phyloP scores from a whole-genome alignment of 2,888 invertebrate genomes.

The Esperia sulphurella region DNA sequence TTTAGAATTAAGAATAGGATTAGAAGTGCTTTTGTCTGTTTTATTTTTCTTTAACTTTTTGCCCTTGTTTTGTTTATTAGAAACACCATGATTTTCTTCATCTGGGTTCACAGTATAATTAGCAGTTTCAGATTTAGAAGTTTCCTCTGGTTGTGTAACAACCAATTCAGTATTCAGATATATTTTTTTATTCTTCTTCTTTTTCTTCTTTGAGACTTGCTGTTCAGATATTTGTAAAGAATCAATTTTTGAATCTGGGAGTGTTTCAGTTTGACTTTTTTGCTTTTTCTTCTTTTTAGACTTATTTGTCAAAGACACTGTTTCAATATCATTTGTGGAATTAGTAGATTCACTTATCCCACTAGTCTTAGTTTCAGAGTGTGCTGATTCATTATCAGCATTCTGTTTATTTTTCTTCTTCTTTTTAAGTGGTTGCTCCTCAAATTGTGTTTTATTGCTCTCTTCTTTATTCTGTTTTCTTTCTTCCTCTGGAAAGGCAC shows the following conservation, averaged over 20 bases:
- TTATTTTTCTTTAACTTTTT: conserved; percentile 9
- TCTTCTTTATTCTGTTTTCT: conserved; percentile 8
- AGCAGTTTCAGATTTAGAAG: not conserved
- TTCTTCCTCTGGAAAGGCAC: conserved; percentile 71
- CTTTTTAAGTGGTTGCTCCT: conserved; percentile 19
- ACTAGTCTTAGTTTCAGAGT: not conserved
- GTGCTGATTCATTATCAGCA: conserved; percentile 10
- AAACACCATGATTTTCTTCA: not conserved
- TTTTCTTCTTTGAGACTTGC: conserved; percentile 13
- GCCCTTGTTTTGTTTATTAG: not conserved
- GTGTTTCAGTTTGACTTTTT: conserved; percentile 1
- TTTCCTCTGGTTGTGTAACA: not conserved
- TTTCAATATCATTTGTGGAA: not conserved
- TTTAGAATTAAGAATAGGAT: not conserved
- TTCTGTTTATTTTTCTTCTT: conserved; percentile 28
- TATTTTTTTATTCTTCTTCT: conserved; percentile 24
- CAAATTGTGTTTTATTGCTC: conserved; percentile 8
- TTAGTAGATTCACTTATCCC: not conserved
- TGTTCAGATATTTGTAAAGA: not conserved
- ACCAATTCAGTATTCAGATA: not conserved
- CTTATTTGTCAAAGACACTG: conserved; percentile 2
- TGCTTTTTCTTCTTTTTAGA: conserved; percentile 11
- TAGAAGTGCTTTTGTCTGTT: conserved; percentile 2
- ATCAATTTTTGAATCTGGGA: not conserved
- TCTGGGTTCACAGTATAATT: not conserved